Evolutionary conservation across 1,140 invertebrate species (phyloP), one percentile per base, ranked within the genome.

Genomic region (Macrocentrus cingulum): DNA sequence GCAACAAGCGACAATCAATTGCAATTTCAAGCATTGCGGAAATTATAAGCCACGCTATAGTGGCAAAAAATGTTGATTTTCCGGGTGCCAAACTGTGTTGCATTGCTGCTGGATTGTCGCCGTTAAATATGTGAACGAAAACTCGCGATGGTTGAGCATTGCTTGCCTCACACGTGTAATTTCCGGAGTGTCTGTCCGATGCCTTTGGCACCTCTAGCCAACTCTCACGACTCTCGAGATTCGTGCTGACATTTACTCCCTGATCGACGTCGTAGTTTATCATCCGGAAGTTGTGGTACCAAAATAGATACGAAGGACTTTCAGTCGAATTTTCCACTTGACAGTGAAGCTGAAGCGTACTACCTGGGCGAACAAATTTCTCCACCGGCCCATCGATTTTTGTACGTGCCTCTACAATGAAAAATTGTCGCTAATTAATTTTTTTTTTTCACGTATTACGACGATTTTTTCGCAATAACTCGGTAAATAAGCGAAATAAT

Each of bases 231-330:
- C 75, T 77, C 4, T 67, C 58, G 39, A 84, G 74, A 59, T 90
- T 86, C 1, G 88, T 87, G 39, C 87, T 91, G 11, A 91, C 91
- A 68, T 92, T 92, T 63, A 92, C 87, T 29, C 90, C 91, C 51
- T 88, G 84, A 81, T 90, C 89, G 51, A 85, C 81, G 76, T 94
- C 91, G 74, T 92, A 94, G 78, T 92, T 94, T 72, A 94, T 91
- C 90, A 94, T 92, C 55, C 90, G 82, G 66, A 89, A 88, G 72
- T 92, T 91, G 76, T 94, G 92, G 77, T 92, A 95, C 92, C 91
- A 94, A 82, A 93, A 94, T 32, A 94, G 85, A 70, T 88, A 94
- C 8, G 88, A 87, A 1, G 91, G 90, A 1, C 85, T 84, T 68
- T 92, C 90, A 1, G 91, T 93, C 44, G 90, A 91, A 61, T 91